Evolutionary conservation across 2,888 invertebrate species (phyloP).

Genomic region (Onthophagus sagittarius): DNA sequence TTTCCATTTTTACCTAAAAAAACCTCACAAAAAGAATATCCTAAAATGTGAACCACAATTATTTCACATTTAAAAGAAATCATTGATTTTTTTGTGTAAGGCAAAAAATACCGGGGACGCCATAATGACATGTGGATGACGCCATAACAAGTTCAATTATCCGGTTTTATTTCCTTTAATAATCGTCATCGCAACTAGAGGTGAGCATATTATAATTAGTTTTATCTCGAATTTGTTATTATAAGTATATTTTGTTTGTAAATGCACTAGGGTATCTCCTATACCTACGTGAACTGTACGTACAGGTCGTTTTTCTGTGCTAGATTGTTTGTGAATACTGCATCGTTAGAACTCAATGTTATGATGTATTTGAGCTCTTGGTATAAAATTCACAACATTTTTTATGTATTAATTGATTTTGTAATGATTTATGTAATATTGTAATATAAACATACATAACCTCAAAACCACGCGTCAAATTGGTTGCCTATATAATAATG

Average conservation of each 20-base stretch:
- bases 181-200: conserved; percentile 15
- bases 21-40: background rate
- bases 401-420: conserved; percentile 2
- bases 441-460: background rate
- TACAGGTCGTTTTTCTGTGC: conserved; percentile 41
- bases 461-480: background rate
- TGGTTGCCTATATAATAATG: too few relatives aligned
- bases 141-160: conserved; percentile 2
- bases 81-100: background rate
- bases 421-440: background rate
- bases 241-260: conserved; percentile 5
- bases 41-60: background rate
- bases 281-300: conserved; percentile 33
- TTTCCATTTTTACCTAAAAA: background rate
- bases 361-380: conserved; percentile 32
- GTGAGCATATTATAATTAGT: conserved; percentile 14
- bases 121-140: background rate
- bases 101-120: background rate
- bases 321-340: conserved; percentile 34
- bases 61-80: background rate
- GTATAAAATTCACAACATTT: conserved; percentile 33
- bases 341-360: conserved; percentile 38
- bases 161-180: background rate
- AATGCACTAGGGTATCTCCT: conserved; percentile 43
- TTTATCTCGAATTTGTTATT: background rate